phyloP scores from a whole-genome alignment of 30 jellyfish, hydroid and myxozoan genomes.

The Sanderia malayensis region DNA sequence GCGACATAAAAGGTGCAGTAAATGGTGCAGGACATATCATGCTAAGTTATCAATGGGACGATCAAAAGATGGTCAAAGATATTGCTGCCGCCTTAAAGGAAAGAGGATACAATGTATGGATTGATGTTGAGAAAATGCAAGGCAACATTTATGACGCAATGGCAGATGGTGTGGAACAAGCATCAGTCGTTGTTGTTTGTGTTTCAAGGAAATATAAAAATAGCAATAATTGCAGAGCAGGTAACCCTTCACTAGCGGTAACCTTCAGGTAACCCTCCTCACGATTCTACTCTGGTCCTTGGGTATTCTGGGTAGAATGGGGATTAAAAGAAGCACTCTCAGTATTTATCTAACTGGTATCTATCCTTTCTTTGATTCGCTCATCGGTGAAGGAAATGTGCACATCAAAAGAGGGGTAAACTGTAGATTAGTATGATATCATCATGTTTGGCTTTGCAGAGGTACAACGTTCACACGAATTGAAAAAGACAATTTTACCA shows the following conservation, averaged over 20 bases:
- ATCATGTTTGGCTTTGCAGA: conserved; percentile 1
- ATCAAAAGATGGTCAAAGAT: conserved; percentile 14
- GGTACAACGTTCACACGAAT: not conserved
- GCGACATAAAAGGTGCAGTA: too few relatives aligned
- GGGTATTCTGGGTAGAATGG: too few relatives aligned
- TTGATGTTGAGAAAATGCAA: conserved; percentile 42
- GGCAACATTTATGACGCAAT: conserved; percentile 53
- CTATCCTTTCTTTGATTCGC: too few relatives aligned
- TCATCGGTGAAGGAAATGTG: too few relatives aligned
- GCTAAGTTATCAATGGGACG: conserved; percentile 55
- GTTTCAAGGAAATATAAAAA: conserved; percentile 51
- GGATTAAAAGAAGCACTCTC: too few relatives aligned
- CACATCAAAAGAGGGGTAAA: not conserved
- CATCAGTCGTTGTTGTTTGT: conserved; percentile 34
- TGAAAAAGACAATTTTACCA: not conserved
- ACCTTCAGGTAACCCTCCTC: too few relatives aligned
- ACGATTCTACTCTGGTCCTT: too few relatives aligned
- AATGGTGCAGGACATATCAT: conserved; percentile 27
- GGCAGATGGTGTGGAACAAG: conserved; percentile 65
- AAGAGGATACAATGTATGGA: conserved; percentile 51
- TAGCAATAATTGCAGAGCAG: conserved; percentile 53
- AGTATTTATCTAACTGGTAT: too few relatives aligned
- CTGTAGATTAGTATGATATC: too few relatives aligned
- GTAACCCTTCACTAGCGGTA: too few relatives aligned
- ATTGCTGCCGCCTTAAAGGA: conserved; percentile 2